Conservation (phyloP, 2,888 invertebrate species). For the Isoperla grammatica region DNA sequence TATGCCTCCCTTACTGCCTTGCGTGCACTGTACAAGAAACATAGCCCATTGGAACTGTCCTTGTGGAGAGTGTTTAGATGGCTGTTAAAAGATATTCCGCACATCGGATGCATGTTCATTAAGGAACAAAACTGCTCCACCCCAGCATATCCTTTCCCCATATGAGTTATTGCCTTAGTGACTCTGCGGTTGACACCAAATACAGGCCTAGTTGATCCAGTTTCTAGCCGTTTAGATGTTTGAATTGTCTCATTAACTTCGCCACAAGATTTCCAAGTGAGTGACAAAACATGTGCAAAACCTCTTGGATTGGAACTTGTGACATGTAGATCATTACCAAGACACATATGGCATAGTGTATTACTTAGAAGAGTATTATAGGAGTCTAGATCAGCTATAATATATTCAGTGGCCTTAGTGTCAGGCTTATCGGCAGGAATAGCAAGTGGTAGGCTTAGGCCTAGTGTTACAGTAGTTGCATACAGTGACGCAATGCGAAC, state of each 20-base stretch:
- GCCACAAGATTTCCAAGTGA: background rate
- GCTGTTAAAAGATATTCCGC: background rate
- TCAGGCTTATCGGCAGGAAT: no score
- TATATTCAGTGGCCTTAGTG: no score
- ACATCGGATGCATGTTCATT: constrained; percentile 4
- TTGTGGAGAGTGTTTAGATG: background rate
- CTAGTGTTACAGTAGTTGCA: no score
- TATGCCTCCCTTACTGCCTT: background rate
- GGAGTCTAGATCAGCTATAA: no score
- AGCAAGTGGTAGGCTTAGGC: no score
- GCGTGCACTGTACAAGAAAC: background rate
- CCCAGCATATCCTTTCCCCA: background rate
- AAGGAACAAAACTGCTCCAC: background rate
- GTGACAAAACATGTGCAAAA: background rate
- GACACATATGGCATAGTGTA: no score
- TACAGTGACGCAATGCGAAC: no score
- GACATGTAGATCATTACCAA: no score
- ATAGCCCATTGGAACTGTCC: background rate
- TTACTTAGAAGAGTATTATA: no score
- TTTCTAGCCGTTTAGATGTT: background rate
- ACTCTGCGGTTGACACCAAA: background rate
- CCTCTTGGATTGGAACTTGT: no score
- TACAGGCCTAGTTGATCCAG: background rate
- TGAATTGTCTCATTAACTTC: background rate
- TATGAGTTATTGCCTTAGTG: background rate